These are phyloP conservation scores for Chionoecetes opilio DNA, from an alignment of 1,140 invertebrate genomes.

Conservation along the genomic window DNA sequence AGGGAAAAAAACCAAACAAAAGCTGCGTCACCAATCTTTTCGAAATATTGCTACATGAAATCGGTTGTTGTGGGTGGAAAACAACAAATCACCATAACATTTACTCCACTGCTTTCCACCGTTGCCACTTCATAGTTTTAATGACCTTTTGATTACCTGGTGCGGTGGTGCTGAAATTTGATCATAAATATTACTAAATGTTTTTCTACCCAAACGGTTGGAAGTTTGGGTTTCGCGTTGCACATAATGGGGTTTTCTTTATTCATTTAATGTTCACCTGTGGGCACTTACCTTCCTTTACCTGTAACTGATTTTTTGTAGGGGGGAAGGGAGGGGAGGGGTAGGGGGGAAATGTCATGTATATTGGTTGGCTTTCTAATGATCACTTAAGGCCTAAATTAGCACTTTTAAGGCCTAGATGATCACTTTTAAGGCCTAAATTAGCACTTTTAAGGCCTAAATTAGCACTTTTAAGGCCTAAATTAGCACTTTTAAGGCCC, in stretches of 20 bases:
- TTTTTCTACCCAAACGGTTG: not conserved
- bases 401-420: no score
- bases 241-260: not conserved
- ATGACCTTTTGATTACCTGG: constrained; percentile 6
- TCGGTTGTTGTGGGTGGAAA: not conserved
- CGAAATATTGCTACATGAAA: not conserved
- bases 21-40: no score
- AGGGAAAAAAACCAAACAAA: no score
- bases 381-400: no score
- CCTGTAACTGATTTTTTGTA: no score
- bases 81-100: not conserved
- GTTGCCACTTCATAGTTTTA: not conserved
- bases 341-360: no score
- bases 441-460: no score
- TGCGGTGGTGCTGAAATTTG: not conserved
- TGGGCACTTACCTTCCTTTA: not conserved
- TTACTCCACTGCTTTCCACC: not conserved
- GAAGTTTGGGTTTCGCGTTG: not conserved
- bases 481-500: no score
- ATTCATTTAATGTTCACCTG: not conserved
- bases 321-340: no score
- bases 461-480: no score
- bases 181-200: constrained; percentile 11
- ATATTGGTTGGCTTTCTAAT: no score
- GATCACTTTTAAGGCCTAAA: no score